Evolutionary conservation across 2,113 vertebrate species (phyloP), one percentile per base, ranked within the genome.

Genomic region (Xiphophorus hellerii): DNA sequence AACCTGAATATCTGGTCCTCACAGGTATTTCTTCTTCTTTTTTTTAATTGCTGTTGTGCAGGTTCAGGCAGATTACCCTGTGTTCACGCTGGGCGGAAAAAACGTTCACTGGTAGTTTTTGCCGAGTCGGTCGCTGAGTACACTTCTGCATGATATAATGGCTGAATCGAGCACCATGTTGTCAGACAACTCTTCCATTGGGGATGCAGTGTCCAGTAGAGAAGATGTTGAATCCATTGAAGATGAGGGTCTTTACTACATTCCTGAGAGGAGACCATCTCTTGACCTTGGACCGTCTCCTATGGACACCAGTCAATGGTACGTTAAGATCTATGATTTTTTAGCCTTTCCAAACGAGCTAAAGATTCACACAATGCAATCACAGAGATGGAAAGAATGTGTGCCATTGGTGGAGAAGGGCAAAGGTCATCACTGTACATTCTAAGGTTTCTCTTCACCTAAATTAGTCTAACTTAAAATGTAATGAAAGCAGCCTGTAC

Each of bases 231-330:
- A 0, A 9, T 0, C 22, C 48, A 0, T 62, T 15, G 88, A 80
- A 9, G 81, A 87, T 0, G 91, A 90, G 0, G 66, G 39, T 0
- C 4, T 88, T 1, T 88, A 51, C 73, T 90, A 91, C 75, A 85
- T 89, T 27, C 89, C 89, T 31, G 77, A 82, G 22, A 86, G 84
- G 73, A 86, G 89, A 76, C 81, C 74, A 1, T 90, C 87, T 33
- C 83, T 91, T 25, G 89, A 87, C 22, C 76, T 91, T 31, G 89
- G 77, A 4, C 31, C 29, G 0, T 35, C 0, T 71, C 58, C 77
- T 28, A 89, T 93, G 88, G 88, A 90, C 14, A 87, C 60, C 4
- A 77, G 66, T 42, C 7, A 76, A 3, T 68, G 85, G 90, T 92
- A 89, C 1, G 10, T 44, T 44, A 12, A 60, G 11, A 42, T 37